Conservation (phyloP, 2,888 invertebrate genomes). For the Mamestra brassicae region DNA sequence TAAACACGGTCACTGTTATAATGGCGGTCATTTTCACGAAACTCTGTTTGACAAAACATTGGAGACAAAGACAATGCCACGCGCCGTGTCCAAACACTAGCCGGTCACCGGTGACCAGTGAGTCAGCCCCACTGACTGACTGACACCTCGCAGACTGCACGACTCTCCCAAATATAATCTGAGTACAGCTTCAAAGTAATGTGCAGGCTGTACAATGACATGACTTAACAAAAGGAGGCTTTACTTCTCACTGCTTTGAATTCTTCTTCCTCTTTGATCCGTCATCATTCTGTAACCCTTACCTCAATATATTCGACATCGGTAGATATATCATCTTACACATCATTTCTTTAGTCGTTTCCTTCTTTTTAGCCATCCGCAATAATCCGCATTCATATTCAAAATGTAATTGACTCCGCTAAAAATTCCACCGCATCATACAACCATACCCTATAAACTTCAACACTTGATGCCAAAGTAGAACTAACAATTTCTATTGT, state of each 20-base stretch:
- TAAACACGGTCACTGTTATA: constrained; percentile 78
- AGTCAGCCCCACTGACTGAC: constrained; percentile 69
- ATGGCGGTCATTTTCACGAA: constrained; percentile 81
- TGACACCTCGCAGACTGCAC: constrained; percentile 49
- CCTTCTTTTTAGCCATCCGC: too few relatives aligned
- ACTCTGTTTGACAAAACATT: constrained; percentile 84
- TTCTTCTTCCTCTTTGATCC: background rate
- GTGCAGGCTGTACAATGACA: background rate
- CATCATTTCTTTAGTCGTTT: too few relatives aligned
- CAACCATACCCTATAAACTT: background rate
- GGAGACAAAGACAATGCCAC: constrained; percentile 87
- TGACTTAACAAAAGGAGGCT: background rate
- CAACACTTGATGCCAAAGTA: background rate
- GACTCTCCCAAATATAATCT: constrained; percentile 40
- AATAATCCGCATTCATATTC: too few relatives aligned
- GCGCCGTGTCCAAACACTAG: constrained; percentile 86
- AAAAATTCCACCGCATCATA: background rate
- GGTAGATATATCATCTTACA: too few relatives aligned
- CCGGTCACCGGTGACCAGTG: constrained; percentile 67
- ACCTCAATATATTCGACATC: too few relatives aligned
- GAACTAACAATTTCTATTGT: background rate
- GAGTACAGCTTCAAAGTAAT: background rate
- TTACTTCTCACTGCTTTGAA: background rate
- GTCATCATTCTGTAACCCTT: background rate
- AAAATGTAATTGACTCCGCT: background rate